A percentile compares a stretch with the other conserved stretches of the same genome.
Conservation (phyloP, 2,113 vertebrate species). For the Hipposideros armiger region DNA sequence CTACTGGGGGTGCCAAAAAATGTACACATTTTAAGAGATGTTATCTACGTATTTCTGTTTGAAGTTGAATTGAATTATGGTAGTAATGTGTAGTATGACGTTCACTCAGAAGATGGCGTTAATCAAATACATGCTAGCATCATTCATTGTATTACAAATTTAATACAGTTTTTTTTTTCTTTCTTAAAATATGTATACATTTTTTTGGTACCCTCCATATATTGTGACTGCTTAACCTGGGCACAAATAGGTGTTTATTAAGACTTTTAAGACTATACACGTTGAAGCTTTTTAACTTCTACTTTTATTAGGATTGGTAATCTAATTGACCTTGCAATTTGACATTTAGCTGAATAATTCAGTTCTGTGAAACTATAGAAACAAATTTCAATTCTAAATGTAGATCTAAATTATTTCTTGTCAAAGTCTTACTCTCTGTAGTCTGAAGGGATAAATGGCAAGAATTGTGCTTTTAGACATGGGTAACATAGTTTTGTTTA, state of each 20-base stretch:
- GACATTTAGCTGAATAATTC: not conserved
- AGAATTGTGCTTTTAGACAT: not conserved
- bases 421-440: not conserved
- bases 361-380: conserved; percentile 23
- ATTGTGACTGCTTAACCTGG: not conserved
- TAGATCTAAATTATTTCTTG: not conserved
- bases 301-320: not conserved
- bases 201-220: not conserved
- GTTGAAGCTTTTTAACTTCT: not conserved
- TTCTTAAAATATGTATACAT: too few species aligned
- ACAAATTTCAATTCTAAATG: not conserved
- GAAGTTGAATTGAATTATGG: too few species aligned
- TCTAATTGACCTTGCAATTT: not conserved
- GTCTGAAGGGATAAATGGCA: not conserved
- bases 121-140: too few species aligned
- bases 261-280: not conserved
- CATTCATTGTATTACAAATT: too few species aligned
- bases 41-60: too few species aligned
- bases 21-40: too few species aligned
- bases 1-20: too few species aligned
- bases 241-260: conserved; percentile 10
- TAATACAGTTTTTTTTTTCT: too few species aligned
- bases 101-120: too few species aligned
- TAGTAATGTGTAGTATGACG: too few species aligned
- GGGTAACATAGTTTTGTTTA: not conserved